Evolutionary conservation across 2,797 vertebrate species (phyloP).

Genomic region (Fistularia tabacaria): DNA sequence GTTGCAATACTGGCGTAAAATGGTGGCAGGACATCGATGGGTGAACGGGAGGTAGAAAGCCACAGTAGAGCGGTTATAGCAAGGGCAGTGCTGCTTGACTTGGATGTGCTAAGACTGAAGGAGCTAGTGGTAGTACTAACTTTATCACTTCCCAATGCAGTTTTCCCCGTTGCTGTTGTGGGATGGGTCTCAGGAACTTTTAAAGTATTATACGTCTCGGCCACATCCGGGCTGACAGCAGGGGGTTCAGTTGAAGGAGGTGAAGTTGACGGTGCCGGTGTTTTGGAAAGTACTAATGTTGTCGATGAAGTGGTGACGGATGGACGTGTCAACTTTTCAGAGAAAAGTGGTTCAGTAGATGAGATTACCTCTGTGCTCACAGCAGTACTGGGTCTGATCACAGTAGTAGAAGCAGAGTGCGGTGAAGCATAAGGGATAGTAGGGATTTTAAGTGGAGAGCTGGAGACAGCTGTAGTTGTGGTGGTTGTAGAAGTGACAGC

Average conservation of each 20-base stretch:
- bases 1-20: constrained; percentile 23
- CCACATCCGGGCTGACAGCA: constrained; percentile 40
- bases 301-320: constrained; percentile 22
- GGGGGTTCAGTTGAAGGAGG: constrained; percentile 14
- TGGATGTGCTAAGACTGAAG: constrained; percentile 33
- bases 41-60: constrained; percentile 39
- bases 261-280: constrained; percentile 10
- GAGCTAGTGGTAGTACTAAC: constrained; percentile 15
- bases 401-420: constrained; percentile 9
- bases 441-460: constrained; percentile 14
- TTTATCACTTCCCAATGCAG: constrained; percentile 23
- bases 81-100: constrained; percentile 39
- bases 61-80: constrained; percentile 41
- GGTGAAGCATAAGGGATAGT: constrained; percentile 7
- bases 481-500: constrained; percentile 45
- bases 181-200: constrained; percentile 38
- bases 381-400: constrained; percentile 12
- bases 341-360: constrained; percentile 1
- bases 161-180: constrained; percentile 12
- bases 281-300: constrained; percentile 23
- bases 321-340: constrained; percentile 15
- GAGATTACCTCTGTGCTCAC: constrained; percentile 19
- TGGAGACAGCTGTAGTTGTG: constrained; percentile 24
- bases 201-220: constrained; percentile 33
- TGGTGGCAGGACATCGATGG: constrained; percentile 8